A percentile compares a stretch with the other conserved stretches of the same genome.
phyloP scores from a whole-genome alignment of 1,140 invertebrate species.

The Drosophila parvula region DNA sequence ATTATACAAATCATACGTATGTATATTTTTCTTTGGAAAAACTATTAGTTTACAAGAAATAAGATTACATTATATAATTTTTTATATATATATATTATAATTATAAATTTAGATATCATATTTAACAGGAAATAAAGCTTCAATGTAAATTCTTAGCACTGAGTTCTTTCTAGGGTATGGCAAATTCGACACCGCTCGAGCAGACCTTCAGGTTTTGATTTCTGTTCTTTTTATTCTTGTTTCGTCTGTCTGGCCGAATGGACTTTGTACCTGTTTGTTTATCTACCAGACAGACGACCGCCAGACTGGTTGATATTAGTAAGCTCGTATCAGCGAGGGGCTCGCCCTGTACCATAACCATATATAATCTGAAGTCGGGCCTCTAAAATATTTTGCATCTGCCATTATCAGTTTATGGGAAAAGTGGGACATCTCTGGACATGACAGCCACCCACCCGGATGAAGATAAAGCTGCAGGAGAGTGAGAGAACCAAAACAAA shows the following conservation, averaged over 20 bases:
- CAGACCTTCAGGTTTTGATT: constrained; percentile 9
- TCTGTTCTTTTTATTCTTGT: constrained; percentile 4
- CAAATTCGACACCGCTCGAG: neutral
- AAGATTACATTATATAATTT: too few relatives aligned
- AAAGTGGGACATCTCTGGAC: constrained; percentile 29
- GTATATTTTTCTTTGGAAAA: too few relatives aligned
- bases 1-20: too few relatives aligned
- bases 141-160: too few relatives aligned
- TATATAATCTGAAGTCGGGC: constrained; percentile 26
- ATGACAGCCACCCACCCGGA: constrained; percentile 38
- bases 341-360: constrained; percentile 15
- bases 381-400: constrained; percentile 38
- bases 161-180: constrained; percentile 14
- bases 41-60: too few relatives aligned
- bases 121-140: neutral
- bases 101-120: neutral
- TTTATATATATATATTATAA: too few relatives aligned
- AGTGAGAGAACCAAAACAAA: constrained; percentile 45
- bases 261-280: constrained; percentile 50
- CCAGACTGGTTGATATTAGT: constrained; percentile 23
- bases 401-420: constrained; percentile 61
- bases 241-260: constrained; percentile 25
- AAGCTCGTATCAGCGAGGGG: constrained; percentile 28
- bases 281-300: constrained; percentile 28
- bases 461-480: constrained; percentile 44